Conservation (phyloP, 2,797 vertebrate genomes). For the Ficedula albicollis region DNA sequence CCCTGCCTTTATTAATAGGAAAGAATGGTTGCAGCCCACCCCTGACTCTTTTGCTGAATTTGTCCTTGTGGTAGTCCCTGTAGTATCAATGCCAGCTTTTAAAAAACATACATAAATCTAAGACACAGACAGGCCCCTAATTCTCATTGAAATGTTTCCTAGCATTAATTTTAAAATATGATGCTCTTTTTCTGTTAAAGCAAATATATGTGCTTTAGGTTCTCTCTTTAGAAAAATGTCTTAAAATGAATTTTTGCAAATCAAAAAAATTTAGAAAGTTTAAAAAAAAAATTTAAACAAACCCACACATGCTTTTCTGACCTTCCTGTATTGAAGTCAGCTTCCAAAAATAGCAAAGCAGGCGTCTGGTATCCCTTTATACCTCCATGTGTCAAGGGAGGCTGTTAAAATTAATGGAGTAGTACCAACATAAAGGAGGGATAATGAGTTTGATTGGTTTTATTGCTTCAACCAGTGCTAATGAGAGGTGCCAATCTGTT, state of each 20-base stretch:
- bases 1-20: accelerated
- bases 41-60: neutral
- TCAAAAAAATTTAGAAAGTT: neutral
- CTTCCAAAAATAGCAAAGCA: neutral
- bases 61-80: neutral
- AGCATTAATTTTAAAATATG: neutral
- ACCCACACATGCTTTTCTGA: neutral
- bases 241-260: neutral
- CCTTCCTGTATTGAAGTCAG: neutral
- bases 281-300: neutral
- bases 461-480: neutral
- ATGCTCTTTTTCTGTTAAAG: neutral
- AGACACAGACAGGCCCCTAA: neutral
- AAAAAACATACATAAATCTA: neutral
- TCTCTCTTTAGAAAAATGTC: neutral
- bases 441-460: slow-evolving; percentile 9
- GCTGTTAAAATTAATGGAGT: neutral
- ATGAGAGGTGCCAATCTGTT: neutral
- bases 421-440: neutral
- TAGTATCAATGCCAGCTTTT: neutral
- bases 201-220: neutral
- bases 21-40: neutral
- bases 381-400: neutral
- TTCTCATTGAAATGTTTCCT: neutral
- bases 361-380: neutral